Base-by-base conservation (phyloP, 1,140 invertebrate species). In the Formica exsecta region DNA sequence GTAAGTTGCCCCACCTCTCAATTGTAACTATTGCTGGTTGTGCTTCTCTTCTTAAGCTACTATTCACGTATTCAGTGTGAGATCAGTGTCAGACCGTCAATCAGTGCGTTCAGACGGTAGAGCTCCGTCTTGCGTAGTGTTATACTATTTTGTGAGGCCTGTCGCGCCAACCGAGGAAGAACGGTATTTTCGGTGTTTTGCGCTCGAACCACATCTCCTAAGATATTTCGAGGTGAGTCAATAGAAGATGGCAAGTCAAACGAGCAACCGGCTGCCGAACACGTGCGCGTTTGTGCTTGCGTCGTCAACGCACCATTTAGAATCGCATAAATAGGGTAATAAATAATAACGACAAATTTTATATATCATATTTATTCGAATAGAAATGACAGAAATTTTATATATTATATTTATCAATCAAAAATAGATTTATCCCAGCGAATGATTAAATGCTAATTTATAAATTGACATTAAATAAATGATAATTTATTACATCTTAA, bases 151-250 rank as follows among this genome's bases (percentile, higher is more conserved):
- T 80, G 77, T 80, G 64, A 70, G 29, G 48, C 22, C 16, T 54
- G 64, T 66, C 22, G 77, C 51, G 77, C 62, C 77, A 80, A 80
- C 32, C 8, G 8, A 73, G 13, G 74, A 41, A 74, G 80, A 74
- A 74, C 80, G 64, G 16, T 80, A 80, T 80, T 80, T 80, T 80
- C 64, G 64, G 77, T 80, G 32, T 80, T 80, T 80, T 80, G 77
- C 77, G 77, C 77, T 80, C 77, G 77, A 80, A 70, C 77, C 77
- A 80, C 77, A 80, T 80, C 48, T 80, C 51, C 44, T 36, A 22
- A 57, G 77, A 57, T 80, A 80, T 80, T 80, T 80, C 77, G 77
- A 80, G 77, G 77, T 80, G 22, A 80, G 77, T 80, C 77, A 70
- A 80, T 80, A 80, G 44, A 80, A 61, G 48, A 38, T 25, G 29